Evolutionary conservation across 2,888 invertebrate genomes (phyloP).

Genomic region (Lydus trimaculatus): DNA sequence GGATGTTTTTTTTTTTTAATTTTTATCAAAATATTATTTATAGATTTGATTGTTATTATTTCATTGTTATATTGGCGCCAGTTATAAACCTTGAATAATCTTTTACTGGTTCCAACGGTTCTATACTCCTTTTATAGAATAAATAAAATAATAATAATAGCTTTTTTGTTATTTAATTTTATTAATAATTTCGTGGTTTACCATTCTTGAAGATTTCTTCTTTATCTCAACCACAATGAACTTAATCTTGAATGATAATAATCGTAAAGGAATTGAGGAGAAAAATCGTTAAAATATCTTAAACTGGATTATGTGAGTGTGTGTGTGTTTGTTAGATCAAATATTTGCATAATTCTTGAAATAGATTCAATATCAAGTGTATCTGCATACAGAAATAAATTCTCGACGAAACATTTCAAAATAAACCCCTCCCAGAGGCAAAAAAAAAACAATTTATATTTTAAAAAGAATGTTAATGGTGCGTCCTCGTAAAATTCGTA

Average conservation of each 20-base stretch:
- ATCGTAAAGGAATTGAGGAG: too few species aligned
- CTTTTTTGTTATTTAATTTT: too few species aligned
- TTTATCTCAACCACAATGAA: too few species aligned
- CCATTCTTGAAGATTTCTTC: too few species aligned
- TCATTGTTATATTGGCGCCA: neutral
- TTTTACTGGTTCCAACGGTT: neutral
- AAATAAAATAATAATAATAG: neutral
- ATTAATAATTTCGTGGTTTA: too few species aligned
- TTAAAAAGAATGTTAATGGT: neutral
- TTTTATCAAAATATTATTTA: neutral
- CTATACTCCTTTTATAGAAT: neutral
- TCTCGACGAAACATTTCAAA: neutral
- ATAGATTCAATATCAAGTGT: slow-evolving; percentile 4
- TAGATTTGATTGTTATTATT: too few species aligned
- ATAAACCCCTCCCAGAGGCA: neutral
- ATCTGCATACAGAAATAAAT: neutral
- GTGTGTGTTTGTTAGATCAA: neutral
- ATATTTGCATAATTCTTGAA: neutral
- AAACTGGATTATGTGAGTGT: too few species aligned
- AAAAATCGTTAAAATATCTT: too few species aligned
- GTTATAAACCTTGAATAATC: neutral
- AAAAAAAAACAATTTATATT: neutral
- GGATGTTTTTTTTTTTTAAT: neutral
- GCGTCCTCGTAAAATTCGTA: neutral
- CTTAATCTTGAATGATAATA: too few species aligned